phyloP scores from a whole-genome alignment of 1,140 invertebrate genomes.

The Teleogryllus occipitalis region DNA sequence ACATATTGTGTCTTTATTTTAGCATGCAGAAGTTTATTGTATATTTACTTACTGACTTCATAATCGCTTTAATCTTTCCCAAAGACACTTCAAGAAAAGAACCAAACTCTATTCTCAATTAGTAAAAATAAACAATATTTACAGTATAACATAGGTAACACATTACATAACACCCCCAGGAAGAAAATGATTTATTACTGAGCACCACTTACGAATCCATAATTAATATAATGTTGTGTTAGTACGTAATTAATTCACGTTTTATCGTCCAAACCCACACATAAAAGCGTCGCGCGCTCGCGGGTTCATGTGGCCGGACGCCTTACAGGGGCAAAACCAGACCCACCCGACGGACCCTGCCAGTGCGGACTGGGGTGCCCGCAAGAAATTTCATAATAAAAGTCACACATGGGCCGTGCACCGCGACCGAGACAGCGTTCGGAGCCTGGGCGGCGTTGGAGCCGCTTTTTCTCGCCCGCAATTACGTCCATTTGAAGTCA shows the following conservation, averaged over 20 bases:
- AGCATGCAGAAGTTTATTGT: too few species aligned
- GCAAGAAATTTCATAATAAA: constrained; percentile 2
- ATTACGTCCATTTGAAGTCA: neutral
- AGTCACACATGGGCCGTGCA: neutral
- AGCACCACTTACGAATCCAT: neutral
- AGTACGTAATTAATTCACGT: neutral
- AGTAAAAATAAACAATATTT: too few species aligned
- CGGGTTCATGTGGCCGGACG: neutral
- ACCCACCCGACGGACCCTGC: neutral
- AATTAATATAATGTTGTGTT: neutral
- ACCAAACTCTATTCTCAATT: too few species aligned
- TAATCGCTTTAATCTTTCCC: too few species aligned
- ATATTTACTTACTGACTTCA: too few species aligned
- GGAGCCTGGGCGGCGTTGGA: neutral
- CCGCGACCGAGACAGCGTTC: neutral
- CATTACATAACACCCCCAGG: neutral
- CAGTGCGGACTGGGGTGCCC: too few species aligned
- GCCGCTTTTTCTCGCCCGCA: neutral
- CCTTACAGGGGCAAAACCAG: neutral
- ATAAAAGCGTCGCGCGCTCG: neutral
- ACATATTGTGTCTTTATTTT: too few species aligned
- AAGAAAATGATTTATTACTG: neutral
- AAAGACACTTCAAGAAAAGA: too few species aligned
- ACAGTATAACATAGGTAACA: neutral
- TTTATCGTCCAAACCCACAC: neutral